These are phyloP conservation scores for Drosophila athabasca DNA, from an alignment of 1,140 invertebrate genomes.

Conservation along the genomic window DNA sequence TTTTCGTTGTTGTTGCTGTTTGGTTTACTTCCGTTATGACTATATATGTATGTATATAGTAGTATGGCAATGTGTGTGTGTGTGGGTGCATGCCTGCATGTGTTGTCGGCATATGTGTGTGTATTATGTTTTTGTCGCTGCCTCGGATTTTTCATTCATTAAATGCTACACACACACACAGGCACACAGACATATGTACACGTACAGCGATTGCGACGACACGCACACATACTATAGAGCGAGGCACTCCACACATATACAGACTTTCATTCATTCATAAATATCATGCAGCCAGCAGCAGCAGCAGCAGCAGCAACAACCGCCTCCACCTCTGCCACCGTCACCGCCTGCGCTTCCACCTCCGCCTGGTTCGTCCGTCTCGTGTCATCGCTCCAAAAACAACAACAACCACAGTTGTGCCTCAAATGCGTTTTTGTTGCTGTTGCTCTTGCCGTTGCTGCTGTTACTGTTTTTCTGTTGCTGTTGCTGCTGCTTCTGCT, in stretches of 20 bases:
- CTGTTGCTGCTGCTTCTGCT: conserved; percentile 7
- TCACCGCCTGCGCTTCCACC: conserved; percentile 8
- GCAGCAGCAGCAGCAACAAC: conserved; percentile 32
- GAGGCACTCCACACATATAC: conserved; percentile 9
- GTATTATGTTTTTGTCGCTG: conserved; percentile 63
- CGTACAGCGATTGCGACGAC: conserved; percentile 30
- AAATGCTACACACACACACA: conserved; percentile 55
- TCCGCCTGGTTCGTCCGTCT: conserved; percentile 34
- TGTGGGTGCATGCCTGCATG: conserved; percentile 26
- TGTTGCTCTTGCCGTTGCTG: conserved; percentile 31
- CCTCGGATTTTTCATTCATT: conserved; percentile 77
- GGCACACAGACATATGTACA: conserved; percentile 25
- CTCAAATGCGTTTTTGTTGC: conserved; percentile 35
- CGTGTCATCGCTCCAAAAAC: conserved; percentile 49
- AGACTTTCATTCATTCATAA: conserved; percentile 76
- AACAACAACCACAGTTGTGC: conserved; percentile 12
- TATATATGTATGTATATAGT: conserved; percentile 29
- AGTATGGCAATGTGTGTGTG: conserved; percentile 12
- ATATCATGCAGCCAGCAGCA: conserved; percentile 65
- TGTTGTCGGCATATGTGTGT: conserved; percentile 26
- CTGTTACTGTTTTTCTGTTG: too few species aligned
- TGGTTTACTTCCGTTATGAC: conserved; percentile 74
- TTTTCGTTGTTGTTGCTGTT: conserved; percentile 39
- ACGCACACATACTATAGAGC: conserved; percentile 33
- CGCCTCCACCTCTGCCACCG: conserved; percentile 19